Percentiles rank a stretch among this genome's conserved stretches.
These are phyloP conservation scores for Pseudolaguvia tuberculata DNA, from an alignment of 2,113 vertebrate genomes.

Conservation along the genomic window DNA sequence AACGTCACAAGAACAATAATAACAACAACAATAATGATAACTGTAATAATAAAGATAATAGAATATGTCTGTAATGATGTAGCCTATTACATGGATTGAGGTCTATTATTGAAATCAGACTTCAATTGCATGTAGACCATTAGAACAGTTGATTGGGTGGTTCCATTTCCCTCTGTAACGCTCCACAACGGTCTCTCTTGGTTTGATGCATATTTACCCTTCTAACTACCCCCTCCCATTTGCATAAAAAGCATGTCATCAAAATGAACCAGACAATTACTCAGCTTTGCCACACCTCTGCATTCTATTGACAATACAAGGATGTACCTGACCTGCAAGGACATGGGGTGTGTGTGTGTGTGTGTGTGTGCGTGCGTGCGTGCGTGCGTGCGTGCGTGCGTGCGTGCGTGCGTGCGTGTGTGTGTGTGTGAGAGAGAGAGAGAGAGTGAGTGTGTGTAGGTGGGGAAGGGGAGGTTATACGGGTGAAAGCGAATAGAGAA, in stretches of 20 bases:
- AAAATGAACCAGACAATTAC: conserved; percentile 49
- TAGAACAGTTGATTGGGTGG: conserved; percentile 47
- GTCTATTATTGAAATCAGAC: conserved; percentile 48
- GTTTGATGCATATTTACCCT: conserved; percentile 18
- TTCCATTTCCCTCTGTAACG: conserved; percentile 38
- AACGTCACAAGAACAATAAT: conserved; percentile 43
- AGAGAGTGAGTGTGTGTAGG: too few relatives aligned
- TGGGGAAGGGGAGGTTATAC: conserved; percentile 15
- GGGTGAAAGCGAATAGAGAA: conserved; percentile 32
- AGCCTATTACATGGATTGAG: conserved; percentile 46
- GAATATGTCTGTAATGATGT: conserved; percentile 48
- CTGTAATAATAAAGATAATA: conserved; percentile 47
- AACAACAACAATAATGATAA: conserved; percentile 40
- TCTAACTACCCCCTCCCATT: conserved; percentile 16
- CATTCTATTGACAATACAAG: conserved; percentile 38
- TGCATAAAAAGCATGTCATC: conserved; percentile 51
- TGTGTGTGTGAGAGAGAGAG: background rate
- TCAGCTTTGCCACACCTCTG: conserved; percentile 32
- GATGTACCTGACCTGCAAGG: conserved; percentile 44
- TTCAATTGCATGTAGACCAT: conserved; percentile 48
- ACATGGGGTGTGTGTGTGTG: background rate
- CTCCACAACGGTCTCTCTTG: conserved; percentile 29
- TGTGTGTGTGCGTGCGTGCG: background rate
- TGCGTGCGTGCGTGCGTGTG: background rate
- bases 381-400: background rate